Base-by-base conservation (phyloP, 2,113 vertebrate species). In the Apeltes quadracus region DNA sequence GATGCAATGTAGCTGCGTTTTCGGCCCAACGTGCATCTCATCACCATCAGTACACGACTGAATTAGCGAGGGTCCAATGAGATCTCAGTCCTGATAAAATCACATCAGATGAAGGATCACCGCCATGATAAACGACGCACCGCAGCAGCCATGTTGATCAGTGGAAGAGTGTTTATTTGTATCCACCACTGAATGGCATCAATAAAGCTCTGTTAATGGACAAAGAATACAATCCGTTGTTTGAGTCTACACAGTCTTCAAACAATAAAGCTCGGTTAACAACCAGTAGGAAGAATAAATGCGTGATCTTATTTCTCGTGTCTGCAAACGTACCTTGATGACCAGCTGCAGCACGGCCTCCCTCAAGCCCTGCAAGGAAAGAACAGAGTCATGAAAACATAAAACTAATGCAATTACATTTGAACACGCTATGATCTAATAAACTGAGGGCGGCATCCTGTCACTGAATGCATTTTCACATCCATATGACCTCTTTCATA, bases 271-370 rank as follows among this genome's bases (percentile, higher is more conserved):
- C 16, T 22, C 12, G 50, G 3, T 39, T 67, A 39, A 57, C 27
- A 59, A 5, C 23, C 27, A 39, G n/a, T 39, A 22, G 51, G 22
- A 58, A 22, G 13, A n/a, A 64, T 22, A 4, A 48, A 46, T n/a
- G 51, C 11, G 46, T 29, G 59, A 39, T 66, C 1, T 55, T 27
- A 27, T 32, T 14, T 53, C 7, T 8, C 51, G 46, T 20, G 38
- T 68, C 9, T 68, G 48, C 51, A 72, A 41, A 81, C 87, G 3
- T 90, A 92, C 94, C 93, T 93, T 93, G 51, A 86, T 73, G 55
- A 87, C 91, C 3, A 95, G 90, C 78, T 93, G 88, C 79, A 82
- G 91, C 7, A 95, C 90, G 39, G 94, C 94, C 43, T 93, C 93
- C 71, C 91, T 93, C 82, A 95, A 83, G 22, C 94, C 93, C 93